phyloP scores from a whole-genome alignment of 2,113 vertebrate genomes.

The Sylvilagus bachmani region DNA sequence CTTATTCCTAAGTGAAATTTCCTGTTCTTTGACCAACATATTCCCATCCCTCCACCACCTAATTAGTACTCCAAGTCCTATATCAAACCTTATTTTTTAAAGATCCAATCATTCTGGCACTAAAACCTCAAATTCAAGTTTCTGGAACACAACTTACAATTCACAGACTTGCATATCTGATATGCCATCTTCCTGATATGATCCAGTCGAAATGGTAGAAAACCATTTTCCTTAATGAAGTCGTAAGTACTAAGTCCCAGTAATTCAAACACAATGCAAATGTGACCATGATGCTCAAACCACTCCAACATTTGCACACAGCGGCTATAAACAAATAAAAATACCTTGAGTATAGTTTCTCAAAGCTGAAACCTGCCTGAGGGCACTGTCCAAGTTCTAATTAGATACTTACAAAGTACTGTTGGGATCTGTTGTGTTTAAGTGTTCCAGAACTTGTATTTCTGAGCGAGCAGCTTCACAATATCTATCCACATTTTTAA shows the following conservation, averaged over 20 bases:
- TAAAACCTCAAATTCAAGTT: neutral
- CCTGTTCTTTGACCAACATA: neutral
- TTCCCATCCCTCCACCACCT: neutral
- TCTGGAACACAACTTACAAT: slow-evolving; percentile 89
- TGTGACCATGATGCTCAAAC: slow-evolving; percentile 93
- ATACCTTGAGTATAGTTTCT: neutral
- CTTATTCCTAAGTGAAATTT: neutral
- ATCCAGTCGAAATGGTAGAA: slow-evolving; percentile 93
- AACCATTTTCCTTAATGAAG: slow-evolving; percentile 95
- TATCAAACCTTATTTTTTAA: neutral
- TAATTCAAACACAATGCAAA: slow-evolving; percentile 95
- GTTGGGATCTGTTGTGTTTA: slow-evolving; percentile 89
- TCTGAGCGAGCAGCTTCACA: slow-evolving; percentile 93
- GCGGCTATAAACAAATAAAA: slow-evolving; percentile 84
- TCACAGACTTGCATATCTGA: slow-evolving; percentile 93
- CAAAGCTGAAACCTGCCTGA: neutral
- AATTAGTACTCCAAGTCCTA: neutral
- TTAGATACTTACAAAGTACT: slow-evolving; percentile 84
- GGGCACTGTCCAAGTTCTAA: neutral
- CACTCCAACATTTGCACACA: slow-evolving; percentile 94
- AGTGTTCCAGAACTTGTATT: slow-evolving; percentile 92
- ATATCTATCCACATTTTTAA: slow-evolving; percentile 94
- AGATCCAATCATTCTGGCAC: neutral
- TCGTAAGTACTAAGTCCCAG: slow-evolving; percentile 96
- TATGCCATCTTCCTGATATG: slow-evolving; percentile 94